phyloP scores from a whole-genome alignment of 2,797 vertebrate genomes.

The Trachurus trachurus region DNA sequence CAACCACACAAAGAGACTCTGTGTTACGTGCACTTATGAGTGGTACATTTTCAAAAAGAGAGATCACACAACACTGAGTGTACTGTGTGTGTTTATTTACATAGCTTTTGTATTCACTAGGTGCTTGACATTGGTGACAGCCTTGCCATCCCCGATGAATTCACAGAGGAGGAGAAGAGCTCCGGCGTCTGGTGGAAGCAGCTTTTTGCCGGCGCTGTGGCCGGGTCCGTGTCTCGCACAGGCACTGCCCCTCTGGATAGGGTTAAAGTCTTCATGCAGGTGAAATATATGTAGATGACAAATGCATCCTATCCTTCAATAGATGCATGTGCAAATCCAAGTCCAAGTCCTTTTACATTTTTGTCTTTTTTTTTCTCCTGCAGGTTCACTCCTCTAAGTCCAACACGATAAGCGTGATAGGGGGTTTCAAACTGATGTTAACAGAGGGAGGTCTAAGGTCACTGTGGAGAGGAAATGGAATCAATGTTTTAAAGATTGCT shows the following conservation, averaged over 20 bases:
- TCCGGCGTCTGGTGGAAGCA: constrained; percentile 95
- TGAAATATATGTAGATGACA: constrained; percentile 58
- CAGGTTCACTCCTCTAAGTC: constrained; percentile 94
- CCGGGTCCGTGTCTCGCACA: constrained; percentile 94
- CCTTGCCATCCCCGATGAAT: constrained; percentile 96
- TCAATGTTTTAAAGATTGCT: constrained; percentile 98
- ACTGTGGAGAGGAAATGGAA: constrained; percentile 97
- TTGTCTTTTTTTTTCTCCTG: not conserved
- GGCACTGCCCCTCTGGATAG: constrained; percentile 97
- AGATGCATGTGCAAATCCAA: not conserved
- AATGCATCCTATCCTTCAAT: not conserved
- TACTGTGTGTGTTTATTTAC: not conserved
- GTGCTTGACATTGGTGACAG: constrained; percentile 98
- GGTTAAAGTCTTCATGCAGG: constrained; percentile 99
- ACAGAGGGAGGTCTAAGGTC: constrained; percentile 92
- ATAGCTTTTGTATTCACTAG: constrained; percentile 72
- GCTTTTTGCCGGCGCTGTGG: constrained; percentile 91
- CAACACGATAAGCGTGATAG: constrained; percentile 89
- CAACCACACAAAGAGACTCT: constrained; percentile 5
- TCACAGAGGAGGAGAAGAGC: constrained; percentile 96
- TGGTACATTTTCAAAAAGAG: not conserved
- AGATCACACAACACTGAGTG: not conserved
- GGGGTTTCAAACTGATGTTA: constrained; percentile 95
- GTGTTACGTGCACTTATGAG: not conserved
- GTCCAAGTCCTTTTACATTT: not conserved